These are phyloP conservation scores for Dendrocincla tyrannina DNA, from an alignment of 2,797 vertebrate genomes.

Conservation along the genomic window DNA sequence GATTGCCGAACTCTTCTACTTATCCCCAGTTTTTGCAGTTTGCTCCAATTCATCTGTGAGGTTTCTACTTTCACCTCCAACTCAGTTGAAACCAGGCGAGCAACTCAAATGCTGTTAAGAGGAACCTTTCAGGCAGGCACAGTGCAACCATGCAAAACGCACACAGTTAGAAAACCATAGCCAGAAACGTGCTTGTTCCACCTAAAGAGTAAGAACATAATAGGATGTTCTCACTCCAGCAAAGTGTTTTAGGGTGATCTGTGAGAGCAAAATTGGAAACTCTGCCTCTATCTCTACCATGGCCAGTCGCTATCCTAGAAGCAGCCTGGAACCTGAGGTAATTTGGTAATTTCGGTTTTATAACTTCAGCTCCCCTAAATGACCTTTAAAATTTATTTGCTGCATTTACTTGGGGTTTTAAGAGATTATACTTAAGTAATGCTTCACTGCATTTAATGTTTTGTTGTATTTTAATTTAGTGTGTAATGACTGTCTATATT, in stretches of 20 bases:
- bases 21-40: background rate
- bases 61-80: background rate
- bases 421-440: constrained; percentile 35
- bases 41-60: background rate
- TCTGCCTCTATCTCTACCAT: background rate
- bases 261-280: background rate
- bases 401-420: constrained; percentile 32
- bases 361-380: background rate
- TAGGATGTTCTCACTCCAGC: background rate
- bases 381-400: constrained; percentile 23
- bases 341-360: background rate
- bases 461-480: constrained; percentile 20
- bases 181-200: background rate
- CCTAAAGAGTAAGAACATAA: background rate
- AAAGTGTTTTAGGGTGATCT: background rate
- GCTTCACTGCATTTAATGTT: background rate
- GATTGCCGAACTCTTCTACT: background rate
- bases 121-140: background rate
- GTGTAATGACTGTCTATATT: background rate
- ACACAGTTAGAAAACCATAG: background rate
- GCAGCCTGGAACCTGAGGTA: background rate
- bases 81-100: fast-evolving
- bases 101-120: background rate
- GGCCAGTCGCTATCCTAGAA: background rate
- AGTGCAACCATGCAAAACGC: background rate